Percentiles rank a stretch among this genome's conserved stretches.
These are phyloP conservation scores for Corydoras maculifer DNA, from an alignment of 2,113 vertebrate genomes.

Conservation along the genomic window DNA sequence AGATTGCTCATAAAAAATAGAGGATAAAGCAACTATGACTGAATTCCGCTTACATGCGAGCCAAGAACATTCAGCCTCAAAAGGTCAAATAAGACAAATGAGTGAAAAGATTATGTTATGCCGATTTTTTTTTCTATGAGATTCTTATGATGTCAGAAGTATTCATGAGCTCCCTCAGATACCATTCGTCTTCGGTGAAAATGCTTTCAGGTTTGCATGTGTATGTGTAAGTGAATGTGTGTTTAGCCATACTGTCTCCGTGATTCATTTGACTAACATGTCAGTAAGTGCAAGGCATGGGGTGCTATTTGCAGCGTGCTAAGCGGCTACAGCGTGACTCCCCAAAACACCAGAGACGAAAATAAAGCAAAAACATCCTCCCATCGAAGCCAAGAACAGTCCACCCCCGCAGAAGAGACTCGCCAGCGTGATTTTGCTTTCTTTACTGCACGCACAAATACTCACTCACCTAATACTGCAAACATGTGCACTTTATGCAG, in stretches of 20 bases:
- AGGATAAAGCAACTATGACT: slow-evolving; percentile 27
- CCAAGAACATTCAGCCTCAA: slow-evolving; percentile 42
- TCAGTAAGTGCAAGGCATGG: slow-evolving; percentile 8
- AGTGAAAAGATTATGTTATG: slow-evolving; percentile 8
- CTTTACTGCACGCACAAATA: not conserved
- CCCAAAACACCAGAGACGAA: slow-evolving; percentile 18
- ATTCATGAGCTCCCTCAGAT: slow-evolving; percentile 13
- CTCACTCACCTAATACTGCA: slow-evolving; percentile 23
- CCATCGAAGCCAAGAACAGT: slow-evolving; percentile 20
- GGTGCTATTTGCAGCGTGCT: slow-evolving; percentile 21
- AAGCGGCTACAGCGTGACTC: slow-evolving; percentile 25
- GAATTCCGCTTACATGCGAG: slow-evolving; percentile 12
- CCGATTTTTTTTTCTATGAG: slow-evolving; percentile 7
- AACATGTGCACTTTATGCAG: slow-evolving; percentile 46
- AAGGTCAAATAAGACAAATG: slow-evolving; percentile 48
- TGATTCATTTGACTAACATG: slow-evolving; percentile 1
- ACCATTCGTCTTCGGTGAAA: slow-evolving; percentile 13
- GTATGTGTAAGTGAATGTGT: slow-evolving; percentile 1
- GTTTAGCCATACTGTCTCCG: not conserved
- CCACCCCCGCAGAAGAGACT: slow-evolving; percentile 10
- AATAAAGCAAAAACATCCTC: slow-evolving; percentile 36
- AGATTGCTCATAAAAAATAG: slow-evolving; percentile 37
- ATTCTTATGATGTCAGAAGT: slow-evolving; percentile 34
- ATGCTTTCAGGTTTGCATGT: slow-evolving; percentile 10
- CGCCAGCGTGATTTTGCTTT: slow-evolving; percentile 22